Conservation (phyloP, 2,797 vertebrate species). For the Betta splendens region DNA sequence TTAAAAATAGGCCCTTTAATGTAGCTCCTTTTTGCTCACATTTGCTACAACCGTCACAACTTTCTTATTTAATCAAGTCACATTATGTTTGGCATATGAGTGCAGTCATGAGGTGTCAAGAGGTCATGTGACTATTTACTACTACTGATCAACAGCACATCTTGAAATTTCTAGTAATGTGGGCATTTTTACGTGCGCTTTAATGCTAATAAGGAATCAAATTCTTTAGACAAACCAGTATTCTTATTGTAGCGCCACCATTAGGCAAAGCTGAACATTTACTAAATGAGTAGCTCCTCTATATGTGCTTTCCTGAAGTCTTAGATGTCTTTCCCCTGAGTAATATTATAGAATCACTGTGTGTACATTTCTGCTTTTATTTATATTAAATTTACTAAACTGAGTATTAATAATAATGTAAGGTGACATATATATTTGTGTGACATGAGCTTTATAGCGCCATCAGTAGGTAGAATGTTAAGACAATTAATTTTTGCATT, state of each 20-base stretch:
- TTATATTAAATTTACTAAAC: conserved; percentile 1
- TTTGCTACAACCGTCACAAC: not conserved
- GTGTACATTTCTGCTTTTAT: not conserved
- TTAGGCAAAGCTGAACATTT: not conserved
- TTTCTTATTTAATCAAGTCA: not conserved
- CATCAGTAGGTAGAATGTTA: conserved; percentile 9
- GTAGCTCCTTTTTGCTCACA: not conserved
- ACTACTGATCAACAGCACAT: conserved; percentile 11
- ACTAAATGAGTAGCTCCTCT: not conserved
- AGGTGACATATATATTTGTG: conserved; percentile 1
- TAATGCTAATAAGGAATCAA: not conserved
- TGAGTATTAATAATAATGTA: too few species aligned
- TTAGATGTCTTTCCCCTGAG: not conserved
- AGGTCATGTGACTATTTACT: conserved; percentile 11
- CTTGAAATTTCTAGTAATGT: not conserved
- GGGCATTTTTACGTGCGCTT: not conserved
- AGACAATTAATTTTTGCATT: not conserved
- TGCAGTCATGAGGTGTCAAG: conserved; percentile 1
- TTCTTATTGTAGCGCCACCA: conserved; percentile 19
- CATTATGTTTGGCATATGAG: not conserved
- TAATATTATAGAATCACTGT: not conserved
- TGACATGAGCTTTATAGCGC: conserved; percentile 16
- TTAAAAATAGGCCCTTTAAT: not conserved
- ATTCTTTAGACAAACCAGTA: conserved; percentile 2
- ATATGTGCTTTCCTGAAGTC: not conserved